Percentiles rank a stretch among this genome's conserved stretches.
phyloP scores from a whole-genome alignment of 2,888 invertebrate species.

The Apantesis nais region DNA sequence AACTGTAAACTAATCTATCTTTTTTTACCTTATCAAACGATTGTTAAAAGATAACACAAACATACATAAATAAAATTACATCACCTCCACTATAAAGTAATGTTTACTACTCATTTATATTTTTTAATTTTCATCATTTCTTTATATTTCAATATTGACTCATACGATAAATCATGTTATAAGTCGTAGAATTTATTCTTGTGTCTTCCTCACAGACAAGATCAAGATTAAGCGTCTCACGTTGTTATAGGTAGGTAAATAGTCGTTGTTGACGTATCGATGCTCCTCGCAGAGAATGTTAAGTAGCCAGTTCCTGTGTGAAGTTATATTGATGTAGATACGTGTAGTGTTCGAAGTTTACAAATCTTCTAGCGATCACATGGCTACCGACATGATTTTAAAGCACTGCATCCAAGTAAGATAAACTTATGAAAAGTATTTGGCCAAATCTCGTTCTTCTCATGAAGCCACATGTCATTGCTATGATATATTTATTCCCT shows the following conservation, averaged over 20 bases:
- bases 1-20: not conserved
- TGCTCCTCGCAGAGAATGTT: conserved; percentile 8
- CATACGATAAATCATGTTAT: not conserved
- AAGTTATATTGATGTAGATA: conserved; percentile 10
- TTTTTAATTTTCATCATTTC: not conserved
- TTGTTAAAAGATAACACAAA: not conserved
- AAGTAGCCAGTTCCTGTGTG: conserved; percentile 15
- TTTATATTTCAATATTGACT: not conserved
- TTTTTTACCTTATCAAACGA: not conserved
- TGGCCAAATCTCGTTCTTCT: not conserved
- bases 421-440: not conserved
- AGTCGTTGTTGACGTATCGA: conserved; percentile 5
- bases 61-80: not conserved
- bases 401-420: not conserved
- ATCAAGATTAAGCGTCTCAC: conserved; percentile 2
- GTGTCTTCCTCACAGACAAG: conserved; percentile 3
- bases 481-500: not conserved
- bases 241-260: conserved; percentile 9
- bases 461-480: not conserved
- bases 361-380: not conserved
- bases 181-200: not conserved
- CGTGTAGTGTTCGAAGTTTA: conserved; percentile 7
- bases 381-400: not conserved
- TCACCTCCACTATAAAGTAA: not conserved
- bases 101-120: not conserved